Conservation (phyloP, 2,888 invertebrate species). For the Ormyrus pomaceus region DNA sequence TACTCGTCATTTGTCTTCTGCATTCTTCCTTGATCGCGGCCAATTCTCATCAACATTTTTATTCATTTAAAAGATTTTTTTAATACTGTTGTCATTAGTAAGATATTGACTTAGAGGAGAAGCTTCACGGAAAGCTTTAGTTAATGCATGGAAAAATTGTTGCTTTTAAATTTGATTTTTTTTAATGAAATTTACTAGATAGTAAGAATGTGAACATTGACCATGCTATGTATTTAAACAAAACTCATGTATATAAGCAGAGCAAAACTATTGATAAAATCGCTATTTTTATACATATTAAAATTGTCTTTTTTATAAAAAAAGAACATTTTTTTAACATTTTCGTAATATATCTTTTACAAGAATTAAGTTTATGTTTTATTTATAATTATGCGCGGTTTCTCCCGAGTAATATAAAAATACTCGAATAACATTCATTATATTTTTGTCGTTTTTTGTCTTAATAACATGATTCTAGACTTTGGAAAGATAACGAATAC, state of each 20-base stretch:
- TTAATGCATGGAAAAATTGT: slow-evolving; percentile 13
- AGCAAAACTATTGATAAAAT: slow-evolving; percentile 54
- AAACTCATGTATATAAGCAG: slow-evolving; percentile 55
- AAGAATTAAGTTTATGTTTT: slow-evolving; percentile 41
- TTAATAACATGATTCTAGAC: slow-evolving; percentile 53
- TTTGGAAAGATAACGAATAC: slow-evolving; percentile 57
- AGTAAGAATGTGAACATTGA: slow-evolving; percentile 34
- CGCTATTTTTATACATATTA: slow-evolving; percentile 56
- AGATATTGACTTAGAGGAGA: slow-evolving; percentile 38
- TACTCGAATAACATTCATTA: slow-evolving; percentile 56
- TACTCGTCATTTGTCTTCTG: slow-evolving; percentile 13
- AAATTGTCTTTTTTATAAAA: slow-evolving; percentile 52
- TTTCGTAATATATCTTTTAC: slow-evolving; percentile 39
- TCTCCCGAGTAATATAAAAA: slow-evolving; percentile 54
- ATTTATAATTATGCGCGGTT: slow-evolving; percentile 51
- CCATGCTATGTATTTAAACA: slow-evolving; percentile 44
- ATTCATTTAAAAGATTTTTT: slow-evolving; percentile 14
- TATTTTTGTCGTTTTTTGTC: slow-evolving; percentile 49
- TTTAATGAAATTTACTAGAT: slow-evolving; percentile 30
- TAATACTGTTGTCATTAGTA: slow-evolving; percentile 34
- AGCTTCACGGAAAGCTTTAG: slow-evolving; percentile 21
- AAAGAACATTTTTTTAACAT: slow-evolving; percentile 33
- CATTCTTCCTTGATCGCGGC: slow-evolving; percentile 15
- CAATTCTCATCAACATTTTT: background rate
- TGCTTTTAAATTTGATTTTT: slow-evolving; percentile 30